Evolutionary conservation across 2,888 invertebrate genomes (phyloP).

Genomic region (Amphipoea oculea): DNA sequence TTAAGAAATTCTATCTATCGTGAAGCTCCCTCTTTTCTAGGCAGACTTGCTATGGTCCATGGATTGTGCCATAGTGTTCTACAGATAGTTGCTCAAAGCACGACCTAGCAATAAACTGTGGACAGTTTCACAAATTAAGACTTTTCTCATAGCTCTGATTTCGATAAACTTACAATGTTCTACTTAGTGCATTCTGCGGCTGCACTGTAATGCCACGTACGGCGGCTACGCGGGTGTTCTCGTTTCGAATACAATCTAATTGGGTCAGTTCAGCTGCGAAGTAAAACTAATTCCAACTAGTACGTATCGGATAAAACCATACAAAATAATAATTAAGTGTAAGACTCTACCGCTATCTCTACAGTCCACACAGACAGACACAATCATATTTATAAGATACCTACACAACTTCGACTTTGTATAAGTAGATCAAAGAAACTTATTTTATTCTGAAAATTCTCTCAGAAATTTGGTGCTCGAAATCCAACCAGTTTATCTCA

Average conservation of each 20-base stretch:
- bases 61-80: not conserved
- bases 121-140: not conserved
- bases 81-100: not conserved
- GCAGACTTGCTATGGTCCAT: not conserved
- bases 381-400: not conserved
- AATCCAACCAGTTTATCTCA: not conserved
- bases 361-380: not conserved
- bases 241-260: slow-evolving; percentile 50
- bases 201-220: slow-evolving; percentile 30
- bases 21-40: not conserved
- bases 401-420: not conserved
- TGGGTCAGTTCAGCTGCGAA: slow-evolving; percentile 38
- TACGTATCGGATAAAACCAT: slow-evolving; percentile 30
- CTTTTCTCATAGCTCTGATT: not conserved
- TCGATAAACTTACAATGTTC: not conserved
- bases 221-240: slow-evolving; percentile 3
- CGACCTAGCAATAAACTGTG: not conserved
- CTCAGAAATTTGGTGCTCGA: not conserved
- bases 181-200: not conserved
- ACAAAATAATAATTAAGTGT: slow-evolving; percentile 24
- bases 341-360: not conserved
- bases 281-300: slow-evolving; percentile 49
- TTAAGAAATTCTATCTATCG: not conserved
- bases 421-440: not conserved
- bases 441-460: not conserved